Percentiles rank a stretch among this genome's conserved stretches.
phyloP scores from a whole-genome alignment of 2,797 vertebrate genomes.

The Agapornis canus region DNA sequence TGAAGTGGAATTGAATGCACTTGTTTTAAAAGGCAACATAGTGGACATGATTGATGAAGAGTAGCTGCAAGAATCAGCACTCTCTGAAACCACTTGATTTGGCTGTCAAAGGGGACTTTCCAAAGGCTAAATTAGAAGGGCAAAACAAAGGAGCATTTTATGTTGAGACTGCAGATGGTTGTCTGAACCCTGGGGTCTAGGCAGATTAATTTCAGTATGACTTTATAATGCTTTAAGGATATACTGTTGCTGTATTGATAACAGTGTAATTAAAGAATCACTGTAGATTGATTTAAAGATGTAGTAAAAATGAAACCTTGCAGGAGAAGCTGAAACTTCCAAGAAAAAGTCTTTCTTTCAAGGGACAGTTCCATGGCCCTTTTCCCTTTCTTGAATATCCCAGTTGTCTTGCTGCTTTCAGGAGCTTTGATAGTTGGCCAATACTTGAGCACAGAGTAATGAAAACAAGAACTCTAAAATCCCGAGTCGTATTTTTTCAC shows the following conservation, averaged over 20 bases:
- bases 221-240: conserved; percentile 18
- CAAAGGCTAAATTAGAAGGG: conserved; percentile 16
- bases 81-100: conserved; percentile 41
- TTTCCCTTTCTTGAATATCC: not conserved
- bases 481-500: not conserved
- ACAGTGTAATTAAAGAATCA: conserved; percentile 16
- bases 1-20: conserved; percentile 38
- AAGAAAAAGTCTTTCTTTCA: not conserved
- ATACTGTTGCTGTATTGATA: not conserved
- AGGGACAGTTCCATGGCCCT: not conserved
- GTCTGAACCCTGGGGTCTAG: not conserved
- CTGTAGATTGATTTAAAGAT: not conserved
- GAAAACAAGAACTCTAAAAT: conserved; percentile 47
- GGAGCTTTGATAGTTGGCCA: not conserved
- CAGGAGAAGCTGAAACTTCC: not conserved
- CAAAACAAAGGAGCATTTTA: conserved; percentile 26
- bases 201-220: conserved; percentile 26
- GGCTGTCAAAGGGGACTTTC: conserved; percentile 31
- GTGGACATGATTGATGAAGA: conserved; percentile 56
- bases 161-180: not conserved
- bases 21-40: conserved; percentile 42
- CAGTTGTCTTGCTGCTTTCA: not conserved
- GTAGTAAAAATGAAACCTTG: not conserved
- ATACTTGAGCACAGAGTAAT: conserved; percentile 5
- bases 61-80: conserved; percentile 18